Base-by-base conservation (phyloP, 1,140 invertebrate genomes). In the Protaetia brevitarsis region DNA sequence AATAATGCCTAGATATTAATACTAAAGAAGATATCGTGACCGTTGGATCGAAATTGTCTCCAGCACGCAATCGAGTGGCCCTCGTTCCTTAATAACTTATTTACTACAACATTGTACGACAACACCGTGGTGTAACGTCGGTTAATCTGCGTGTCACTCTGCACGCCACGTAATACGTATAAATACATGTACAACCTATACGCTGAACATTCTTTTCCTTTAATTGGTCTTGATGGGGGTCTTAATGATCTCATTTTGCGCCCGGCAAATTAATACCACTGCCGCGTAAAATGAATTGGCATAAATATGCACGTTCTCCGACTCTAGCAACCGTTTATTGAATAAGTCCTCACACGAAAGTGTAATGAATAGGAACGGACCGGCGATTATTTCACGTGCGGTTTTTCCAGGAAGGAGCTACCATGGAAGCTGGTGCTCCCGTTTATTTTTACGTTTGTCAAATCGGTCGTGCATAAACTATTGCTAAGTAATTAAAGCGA, bases 21-120 rank as follows among this genome's bases (percentile, higher is more conserved):
- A 51, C 41, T 19, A 19, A 51, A 51, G 41, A 51, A 51, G 41
- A 51, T 51, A 51, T 51, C 41, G 41, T 51, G 41, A 51, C 41
- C 41, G 41, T 21, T 51, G 41, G 41, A 51, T 51, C 16, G 41
- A 51, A 51, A 51, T 51, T 51, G 41, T 51, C 41, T 51, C 41
- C 41, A 51, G 41, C 41, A 51, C 41, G 41, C 41, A 51, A 51
- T 51, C 41, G 41, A 51, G 19, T 23, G 41, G 13, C n/a, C n/a
- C 41, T 51, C 41, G 41, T 51, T 51, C 41, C 26, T 51, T 51
- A 51, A 51, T 51, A 51, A 51, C 41, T 51, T 51, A 51, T 51
- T 51, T 51, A n/a, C n/a, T n/a, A n/a, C n/a, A n/a, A n/a, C n/a
- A n/a, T n/a, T n/a, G n/a, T n/a, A n/a, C n/a, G n/a, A n/a, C n/a